Evolutionary conservation across 1,140 invertebrate species (phyloP).

Genomic region (Lineus longissimus): DNA sequence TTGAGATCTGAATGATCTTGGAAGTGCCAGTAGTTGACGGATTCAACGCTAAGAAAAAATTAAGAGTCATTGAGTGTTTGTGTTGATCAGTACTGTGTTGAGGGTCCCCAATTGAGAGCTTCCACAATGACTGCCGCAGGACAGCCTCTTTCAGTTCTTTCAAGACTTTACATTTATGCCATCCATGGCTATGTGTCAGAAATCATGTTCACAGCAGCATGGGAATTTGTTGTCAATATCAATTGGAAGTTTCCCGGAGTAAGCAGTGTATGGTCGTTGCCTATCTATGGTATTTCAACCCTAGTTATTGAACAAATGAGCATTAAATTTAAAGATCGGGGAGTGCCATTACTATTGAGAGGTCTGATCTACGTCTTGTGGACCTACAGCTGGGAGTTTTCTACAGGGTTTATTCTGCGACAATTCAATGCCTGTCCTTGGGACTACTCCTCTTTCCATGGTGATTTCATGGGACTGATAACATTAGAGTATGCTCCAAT

Average conservation of each 20-base stretch:
- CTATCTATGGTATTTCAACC: constrained; percentile 55
- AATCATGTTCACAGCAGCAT: constrained; percentile 58
- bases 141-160: constrained; percentile 25
- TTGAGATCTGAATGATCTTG: too few relatives aligned
- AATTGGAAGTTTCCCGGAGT: constrained; percentile 57
- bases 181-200: constrained; percentile 59
- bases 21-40: too few relatives aligned
- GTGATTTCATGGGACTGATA: constrained; percentile 57
- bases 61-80: too few relatives aligned
- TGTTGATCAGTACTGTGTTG: too few relatives aligned
- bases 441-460: constrained; percentile 57
- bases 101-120: too few relatives aligned
- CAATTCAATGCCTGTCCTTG: constrained; percentile 58
- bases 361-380: constrained; percentile 55
- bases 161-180: constrained; percentile 57
- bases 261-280: constrained; percentile 57
- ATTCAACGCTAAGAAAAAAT: too few relatives aligned
- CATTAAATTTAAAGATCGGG: constrained; percentile 31
- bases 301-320: constrained; percentile 55
- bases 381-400: constrained; percentile 59
- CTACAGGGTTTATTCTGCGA: constrained; percentile 54
- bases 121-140: not conserved
- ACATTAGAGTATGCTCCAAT: constrained; percentile 59
- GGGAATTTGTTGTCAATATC: constrained; percentile 57
- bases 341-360: constrained; percentile 48